Conservation (phyloP, 2,888 invertebrate species). For the Apotomis turbidana region DNA sequence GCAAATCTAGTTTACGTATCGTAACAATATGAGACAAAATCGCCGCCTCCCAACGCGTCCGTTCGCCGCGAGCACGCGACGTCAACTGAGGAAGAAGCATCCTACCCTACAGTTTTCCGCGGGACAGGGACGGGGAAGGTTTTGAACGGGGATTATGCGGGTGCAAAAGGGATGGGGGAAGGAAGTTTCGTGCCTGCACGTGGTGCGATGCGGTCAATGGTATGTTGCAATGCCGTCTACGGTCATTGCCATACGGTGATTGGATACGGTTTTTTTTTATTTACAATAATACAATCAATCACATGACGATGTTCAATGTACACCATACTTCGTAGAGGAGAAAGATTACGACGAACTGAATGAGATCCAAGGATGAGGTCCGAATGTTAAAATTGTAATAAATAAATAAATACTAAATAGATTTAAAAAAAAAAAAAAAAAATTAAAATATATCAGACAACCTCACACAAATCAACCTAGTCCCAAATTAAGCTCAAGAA, state of each 20-base stretch:
- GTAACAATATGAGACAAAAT: slow-evolving; percentile 51
- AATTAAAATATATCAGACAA: too few species aligned
- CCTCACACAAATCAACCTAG: too few species aligned
- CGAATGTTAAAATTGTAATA: too few species aligned
- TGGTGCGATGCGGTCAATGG: slow-evolving; percentile 75
- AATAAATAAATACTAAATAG: too few species aligned
- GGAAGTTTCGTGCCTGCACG: slow-evolving; percentile 67
- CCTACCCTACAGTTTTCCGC: slow-evolving; percentile 73
- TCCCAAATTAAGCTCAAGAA: too few species aligned
- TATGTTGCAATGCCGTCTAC: slow-evolving; percentile 70
- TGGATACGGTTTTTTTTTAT: slow-evolving; percentile 54
- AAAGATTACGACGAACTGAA: too few species aligned
- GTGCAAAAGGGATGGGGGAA: slow-evolving; percentile 59
- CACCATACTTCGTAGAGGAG: too few species aligned
- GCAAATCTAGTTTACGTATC: slow-evolving; percentile 52
- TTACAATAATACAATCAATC: too few species aligned
- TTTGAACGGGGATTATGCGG: slow-evolving; percentile 51
- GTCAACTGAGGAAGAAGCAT: slow-evolving; percentile 70
- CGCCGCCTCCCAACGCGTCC: slow-evolving; percentile 54
- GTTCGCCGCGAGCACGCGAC: slow-evolving; percentile 63
- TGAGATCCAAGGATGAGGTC: too few species aligned
- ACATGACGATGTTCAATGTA: neutral
- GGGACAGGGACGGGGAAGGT: slow-evolving; percentile 58
- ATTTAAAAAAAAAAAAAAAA: too few species aligned
- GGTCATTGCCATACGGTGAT: slow-evolving; percentile 78